Evolutionary conservation across 1,140 invertebrate genomes (phyloP).

Genomic region (Cryptotermes secundus): DNA sequence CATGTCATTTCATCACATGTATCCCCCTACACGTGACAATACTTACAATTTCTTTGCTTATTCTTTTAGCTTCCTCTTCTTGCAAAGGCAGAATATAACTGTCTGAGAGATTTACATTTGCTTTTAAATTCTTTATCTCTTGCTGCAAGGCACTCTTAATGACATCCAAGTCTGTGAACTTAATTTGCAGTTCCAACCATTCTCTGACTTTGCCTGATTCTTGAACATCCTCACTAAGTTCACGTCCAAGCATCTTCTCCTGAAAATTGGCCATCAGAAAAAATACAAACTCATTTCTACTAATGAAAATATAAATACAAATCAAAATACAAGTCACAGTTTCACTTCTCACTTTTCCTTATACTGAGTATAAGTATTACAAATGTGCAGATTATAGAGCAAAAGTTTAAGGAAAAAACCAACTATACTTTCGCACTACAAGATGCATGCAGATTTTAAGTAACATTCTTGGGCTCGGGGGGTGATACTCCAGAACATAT

Average conservation of each 20-base stretch:
- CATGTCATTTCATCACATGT: too few relatives aligned
- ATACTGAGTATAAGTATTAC: too few relatives aligned
- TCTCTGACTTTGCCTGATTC: background rate
- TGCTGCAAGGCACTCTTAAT: background rate
- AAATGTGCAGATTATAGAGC: too few relatives aligned
- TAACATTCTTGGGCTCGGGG: too few relatives aligned
- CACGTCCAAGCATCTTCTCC: background rate
- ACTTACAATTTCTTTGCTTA: background rate
- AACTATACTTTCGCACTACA: too few relatives aligned
- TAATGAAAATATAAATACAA: background rate
- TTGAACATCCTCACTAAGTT: background rate
- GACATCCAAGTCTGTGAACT: background rate
- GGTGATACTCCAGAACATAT: too few relatives aligned
- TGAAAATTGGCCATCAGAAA: background rate
- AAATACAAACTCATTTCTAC: background rate
- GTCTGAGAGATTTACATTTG: background rate
- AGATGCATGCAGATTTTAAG: too few relatives aligned
- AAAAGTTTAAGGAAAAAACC: too few relatives aligned
- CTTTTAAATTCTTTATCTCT: background rate
- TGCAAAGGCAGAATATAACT: background rate
- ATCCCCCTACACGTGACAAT: too few relatives aligned
- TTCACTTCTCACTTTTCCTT: background rate
- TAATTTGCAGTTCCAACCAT: background rate
- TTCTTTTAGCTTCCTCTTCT: background rate
- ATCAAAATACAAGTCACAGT: background rate